Percentiles rank a stretch among this genome's conserved stretches.
Evolutionary conservation across 2,888 invertebrate genomes (phyloP).

Genomic region (Arge pagana): DNA sequence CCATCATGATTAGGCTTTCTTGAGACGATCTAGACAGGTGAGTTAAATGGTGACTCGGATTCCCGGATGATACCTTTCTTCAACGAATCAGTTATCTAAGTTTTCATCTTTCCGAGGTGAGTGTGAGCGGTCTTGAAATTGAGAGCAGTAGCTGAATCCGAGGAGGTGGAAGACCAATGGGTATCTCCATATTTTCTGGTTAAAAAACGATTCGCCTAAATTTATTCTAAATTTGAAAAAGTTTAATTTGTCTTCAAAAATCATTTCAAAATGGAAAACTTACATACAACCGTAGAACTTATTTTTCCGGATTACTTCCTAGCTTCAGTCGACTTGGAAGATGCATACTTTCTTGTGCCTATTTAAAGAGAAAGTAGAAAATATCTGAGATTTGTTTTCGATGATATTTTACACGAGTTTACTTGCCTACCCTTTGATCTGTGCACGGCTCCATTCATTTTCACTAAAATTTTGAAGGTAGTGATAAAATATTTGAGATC

Average conservation of each 20-base stretch:
- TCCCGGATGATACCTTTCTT: too few species aligned
- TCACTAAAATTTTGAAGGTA: constrained; percentile 27
- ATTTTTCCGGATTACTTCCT: constrained; percentile 27
- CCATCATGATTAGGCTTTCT: too few species aligned
- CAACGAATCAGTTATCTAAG: too few species aligned
- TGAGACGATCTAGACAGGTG: too few species aligned
- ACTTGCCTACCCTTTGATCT: constrained; percentile 32
- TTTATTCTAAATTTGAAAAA: not conserved
- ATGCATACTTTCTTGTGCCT: constrained; percentile 28
- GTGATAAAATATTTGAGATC: constrained; percentile 14
- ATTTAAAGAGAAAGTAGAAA: constrained; percentile 27
- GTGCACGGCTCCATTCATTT: constrained; percentile 23
- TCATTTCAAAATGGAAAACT: constrained; percentile 41
- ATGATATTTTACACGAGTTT: constrained; percentile 27
- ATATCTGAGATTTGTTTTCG: constrained; percentile 30
- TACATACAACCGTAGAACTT: constrained; percentile 30
- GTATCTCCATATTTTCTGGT: too few species aligned
- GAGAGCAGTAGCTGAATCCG: too few species aligned
- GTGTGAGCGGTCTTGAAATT: too few species aligned
- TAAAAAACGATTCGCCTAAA: too few species aligned
- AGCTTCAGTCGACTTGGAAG: constrained; percentile 26
- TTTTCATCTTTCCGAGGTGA: too few species aligned
- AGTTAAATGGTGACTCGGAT: too few species aligned
- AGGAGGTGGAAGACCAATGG: too few species aligned
- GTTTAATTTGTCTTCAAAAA: not conserved